These are phyloP conservation scores for Apamea monoglypha DNA, from an alignment of 2,888 invertebrate genomes.

Conservation along the genomic window DNA sequence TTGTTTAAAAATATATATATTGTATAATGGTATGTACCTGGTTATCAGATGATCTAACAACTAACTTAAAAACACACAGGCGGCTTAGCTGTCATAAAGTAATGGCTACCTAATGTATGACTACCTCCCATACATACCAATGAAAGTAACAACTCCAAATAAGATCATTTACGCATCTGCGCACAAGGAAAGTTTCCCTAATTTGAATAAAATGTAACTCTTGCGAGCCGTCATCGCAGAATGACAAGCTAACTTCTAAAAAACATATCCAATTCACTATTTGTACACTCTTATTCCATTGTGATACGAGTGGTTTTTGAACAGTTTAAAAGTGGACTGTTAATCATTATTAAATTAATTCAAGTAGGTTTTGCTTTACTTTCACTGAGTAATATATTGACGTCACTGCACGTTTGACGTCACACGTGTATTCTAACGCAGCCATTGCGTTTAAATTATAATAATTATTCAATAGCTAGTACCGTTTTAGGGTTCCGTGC, in stretches of 20 bases:
- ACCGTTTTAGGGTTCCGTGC: background rate
- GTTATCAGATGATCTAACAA: no score
- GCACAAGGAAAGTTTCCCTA: constrained; percentile 59
- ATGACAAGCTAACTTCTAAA: constrained; percentile 40
- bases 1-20: no score
- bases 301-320: constrained; percentile 37
- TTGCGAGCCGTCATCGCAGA: constrained; percentile 37
- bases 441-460: constrained; percentile 22
- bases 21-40: no score
- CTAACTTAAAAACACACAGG: no score
- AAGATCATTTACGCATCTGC: constrained; percentile 51
- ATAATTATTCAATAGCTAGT: background rate
- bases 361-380: constrained; percentile 64
- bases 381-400: constrained; percentile 62
- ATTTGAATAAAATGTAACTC: constrained; percentile 65
- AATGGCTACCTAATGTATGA: background rate
- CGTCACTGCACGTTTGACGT: constrained; percentile 52
- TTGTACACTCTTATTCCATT: constrained; percentile 37
- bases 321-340: background rate
- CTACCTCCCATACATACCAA: background rate
- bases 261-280: constrained; percentile 10
- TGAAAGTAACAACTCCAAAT: constrained; percentile 37
- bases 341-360: constrained; percentile 61
- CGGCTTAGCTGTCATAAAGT: no score
- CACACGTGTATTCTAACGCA: constrained; percentile 30